Evolutionary conservation across 2,113 vertebrate genomes (phyloP).

Genomic region (Oxyruncus cristatus): DNA sequence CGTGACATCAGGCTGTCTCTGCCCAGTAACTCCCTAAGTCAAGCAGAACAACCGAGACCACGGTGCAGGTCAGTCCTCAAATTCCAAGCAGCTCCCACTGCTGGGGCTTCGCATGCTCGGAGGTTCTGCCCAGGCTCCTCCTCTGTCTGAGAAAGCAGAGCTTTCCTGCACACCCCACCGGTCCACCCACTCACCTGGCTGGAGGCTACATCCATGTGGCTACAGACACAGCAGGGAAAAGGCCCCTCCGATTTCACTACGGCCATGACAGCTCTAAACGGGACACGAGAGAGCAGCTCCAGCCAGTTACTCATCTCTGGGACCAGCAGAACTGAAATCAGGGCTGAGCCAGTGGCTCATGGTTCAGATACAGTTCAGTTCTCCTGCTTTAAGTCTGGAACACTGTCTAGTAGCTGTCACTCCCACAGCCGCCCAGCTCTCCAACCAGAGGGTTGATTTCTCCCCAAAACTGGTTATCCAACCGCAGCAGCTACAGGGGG

Average conservation of each 20-base stretch:
- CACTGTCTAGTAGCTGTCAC: neutral
- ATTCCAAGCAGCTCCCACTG: neutral
- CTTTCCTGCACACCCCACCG: neutral
- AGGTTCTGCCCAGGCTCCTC: neutral
- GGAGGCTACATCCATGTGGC: neutral
- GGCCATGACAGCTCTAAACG: neutral
- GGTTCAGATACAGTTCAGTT: neutral
- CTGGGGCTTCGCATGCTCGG: accelerated
- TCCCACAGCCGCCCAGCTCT: neutral
- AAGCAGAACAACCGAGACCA: neutral
- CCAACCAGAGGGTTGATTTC: neutral
- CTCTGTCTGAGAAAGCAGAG: neutral
- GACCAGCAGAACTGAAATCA: neutral
- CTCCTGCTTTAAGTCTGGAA: neutral
- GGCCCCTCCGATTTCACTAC: neutral
- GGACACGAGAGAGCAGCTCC: neutral
- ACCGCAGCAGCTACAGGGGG: neutral
- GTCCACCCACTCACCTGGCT: neutral
- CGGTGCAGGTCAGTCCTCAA: neutral
- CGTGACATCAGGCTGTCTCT: neutral
- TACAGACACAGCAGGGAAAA: neutral
- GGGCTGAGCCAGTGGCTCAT: neutral
- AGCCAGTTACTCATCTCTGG: neutral
- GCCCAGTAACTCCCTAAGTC: neutral
- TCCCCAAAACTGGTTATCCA: neutral